phyloP scores from a whole-genome alignment of 2,113 vertebrate species.

The Pipa parva region DNA sequence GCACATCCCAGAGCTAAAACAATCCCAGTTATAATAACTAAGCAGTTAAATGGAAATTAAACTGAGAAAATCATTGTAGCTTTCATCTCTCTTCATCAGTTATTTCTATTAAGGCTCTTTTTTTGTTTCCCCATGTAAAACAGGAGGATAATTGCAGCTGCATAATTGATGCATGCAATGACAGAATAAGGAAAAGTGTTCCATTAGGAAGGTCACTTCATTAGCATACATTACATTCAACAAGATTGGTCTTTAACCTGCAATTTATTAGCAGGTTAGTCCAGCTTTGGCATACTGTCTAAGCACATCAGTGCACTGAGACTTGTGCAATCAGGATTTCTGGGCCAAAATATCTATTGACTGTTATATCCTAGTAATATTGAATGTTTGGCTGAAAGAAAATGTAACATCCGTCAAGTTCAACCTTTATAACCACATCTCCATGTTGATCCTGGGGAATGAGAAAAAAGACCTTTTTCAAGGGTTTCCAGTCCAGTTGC shows the following conservation, averaged over 20 bases:
- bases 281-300: constrained; percentile 52
- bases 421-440: no score
- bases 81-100: constrained; percentile 31
- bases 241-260: constrained; percentile 62
- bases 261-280: constrained; percentile 63
- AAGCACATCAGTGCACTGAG: constrained; percentile 52
- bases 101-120: constrained; percentile 59
- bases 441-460: no score
- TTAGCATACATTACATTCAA: constrained; percentile 66
- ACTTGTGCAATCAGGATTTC: constrained; percentile 8
- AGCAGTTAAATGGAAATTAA: not conserved
- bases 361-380: constrained; percentile 17
- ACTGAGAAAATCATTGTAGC: not conserved
- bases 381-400: not conserved
- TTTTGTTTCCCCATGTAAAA: constrained; percentile 55
- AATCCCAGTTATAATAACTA: not conserved
- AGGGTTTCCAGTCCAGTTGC: no score
- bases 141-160: constrained; percentile 59
- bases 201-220: constrained; percentile 62
- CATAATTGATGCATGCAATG: constrained; percentile 57
- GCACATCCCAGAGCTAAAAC: not conserved
- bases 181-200: constrained; percentile 60
- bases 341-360: constrained; percentile 41
- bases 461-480: no score
- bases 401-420: not conserved